A percentile compares a stretch with the other conserved stretches of the same genome.
These are phyloP conservation scores for Harlomillsia oculata DNA, from an alignment of 1,140 invertebrate species.

Conservation along the genomic window DNA sequence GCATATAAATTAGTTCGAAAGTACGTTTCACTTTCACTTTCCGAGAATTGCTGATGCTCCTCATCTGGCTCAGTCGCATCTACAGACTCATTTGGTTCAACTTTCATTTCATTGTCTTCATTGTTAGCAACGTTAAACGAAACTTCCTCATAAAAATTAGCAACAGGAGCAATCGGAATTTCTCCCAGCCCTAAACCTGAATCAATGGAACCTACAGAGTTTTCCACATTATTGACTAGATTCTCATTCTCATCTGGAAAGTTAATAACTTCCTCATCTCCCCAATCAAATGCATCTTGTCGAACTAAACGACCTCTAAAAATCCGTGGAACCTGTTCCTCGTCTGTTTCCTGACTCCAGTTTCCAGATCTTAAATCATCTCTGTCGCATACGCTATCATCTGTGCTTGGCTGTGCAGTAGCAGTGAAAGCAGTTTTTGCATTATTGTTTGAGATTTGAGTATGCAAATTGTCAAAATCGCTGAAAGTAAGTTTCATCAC, in stretches of 20 bases:
- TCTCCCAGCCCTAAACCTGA: neutral
- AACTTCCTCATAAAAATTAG: conserved; percentile 16
- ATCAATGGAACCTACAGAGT: neutral
- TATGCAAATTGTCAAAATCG: neutral
- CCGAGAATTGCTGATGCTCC: conserved; percentile 25
- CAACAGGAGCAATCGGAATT: neutral
- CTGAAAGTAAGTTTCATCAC: conserved; percentile 11
- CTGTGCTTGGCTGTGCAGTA: no score
- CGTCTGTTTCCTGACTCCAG: conserved; percentile 9
- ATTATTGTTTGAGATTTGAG: no score
- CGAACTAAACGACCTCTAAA: conserved; percentile 16
- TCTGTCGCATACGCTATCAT: no score
- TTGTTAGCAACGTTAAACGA: conserved; percentile 1
- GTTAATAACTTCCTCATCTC: conserved; percentile 17
- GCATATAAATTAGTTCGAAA: conserved; percentile 75
- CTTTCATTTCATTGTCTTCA: neutral
- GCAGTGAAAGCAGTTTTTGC: no score
- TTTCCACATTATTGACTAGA: conserved; percentile 1
- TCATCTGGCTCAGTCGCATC: neutral
- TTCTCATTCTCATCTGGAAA: conserved; percentile 29
- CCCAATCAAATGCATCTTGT: conserved; percentile 31
- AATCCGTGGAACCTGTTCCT: no score
- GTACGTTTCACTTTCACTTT: conserved; percentile 39
- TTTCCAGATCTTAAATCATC: neutral
- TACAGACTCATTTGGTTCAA: neutral